Conservation (phyloP, 2,888 invertebrate genomes). For the Lottia scabra region DNA sequence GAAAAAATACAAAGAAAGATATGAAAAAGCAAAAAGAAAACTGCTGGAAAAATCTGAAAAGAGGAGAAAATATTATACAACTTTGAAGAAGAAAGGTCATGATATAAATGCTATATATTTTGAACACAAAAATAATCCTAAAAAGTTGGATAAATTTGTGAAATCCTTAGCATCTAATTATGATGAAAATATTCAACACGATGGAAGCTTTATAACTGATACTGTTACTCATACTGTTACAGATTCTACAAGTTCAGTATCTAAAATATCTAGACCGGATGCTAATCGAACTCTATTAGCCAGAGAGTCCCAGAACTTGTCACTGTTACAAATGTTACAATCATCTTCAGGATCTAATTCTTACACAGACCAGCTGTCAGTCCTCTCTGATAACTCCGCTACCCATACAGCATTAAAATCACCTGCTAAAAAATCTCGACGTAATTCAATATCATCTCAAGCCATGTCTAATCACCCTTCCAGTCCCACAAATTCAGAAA, state of each 20-base stretch:
- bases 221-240: background rate
- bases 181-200: background rate
- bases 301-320: background rate
- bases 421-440: no score
- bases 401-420: no score
- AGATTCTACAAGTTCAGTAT: background rate
- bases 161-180: background rate
- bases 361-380: background rate
- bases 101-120: background rate
- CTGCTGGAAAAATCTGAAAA: background rate
- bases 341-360: background rate
- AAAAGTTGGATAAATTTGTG: background rate
- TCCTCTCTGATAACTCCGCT: background rate
- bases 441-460: no score
- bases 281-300: background rate
- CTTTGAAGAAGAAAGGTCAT: background rate
- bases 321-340: background rate
- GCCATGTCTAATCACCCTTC: no score
- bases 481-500: no score
- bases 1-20: background rate
- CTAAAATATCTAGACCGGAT: background rate
- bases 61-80: background rate
- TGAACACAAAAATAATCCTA: background rate
- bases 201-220: background rate
- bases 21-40: background rate